Evolutionary conservation across 2,888 invertebrate species (phyloP), one percentile per base, ranked within the genome.

Genomic region (Altica lythri): DNA sequence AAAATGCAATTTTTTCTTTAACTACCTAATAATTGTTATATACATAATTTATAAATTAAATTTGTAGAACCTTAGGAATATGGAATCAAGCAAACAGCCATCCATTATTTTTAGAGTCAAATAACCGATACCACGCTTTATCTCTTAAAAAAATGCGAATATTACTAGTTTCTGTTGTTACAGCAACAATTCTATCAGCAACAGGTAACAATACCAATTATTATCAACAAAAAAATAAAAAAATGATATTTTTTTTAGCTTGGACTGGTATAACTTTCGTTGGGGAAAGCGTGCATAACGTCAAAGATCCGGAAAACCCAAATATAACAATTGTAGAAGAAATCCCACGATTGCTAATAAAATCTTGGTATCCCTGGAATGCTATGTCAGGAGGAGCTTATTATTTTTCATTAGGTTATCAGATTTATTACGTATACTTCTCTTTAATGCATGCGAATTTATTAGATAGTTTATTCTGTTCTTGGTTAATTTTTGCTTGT

Each of bases 31-130:
- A 6, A 4, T 10, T 8, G 8, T 25, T 43, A 2, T 6, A 30
- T 10, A 30, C 12, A 10, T 32, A 6, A 14, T 13, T 48, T 34
- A 9, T n/a, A 17, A 30, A 30, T 44, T 27, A 32, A 29, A 56
- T 50, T 61, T 67, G 14, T 65, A 86, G 90, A 68, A 89, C 90
- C 0, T 74, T 91, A 30, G 87, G 86, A 19, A 85, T 89, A 57
- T 92, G 92, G 92, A 92, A 92, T 72, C 89, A 90, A 75, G 84
- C 88, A 0, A 90, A 91, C 74, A 85, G 87, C 47, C 91, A 92
- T 76, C 90, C 92, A 0, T 73, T 92, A 30, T 92, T 92, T 73
- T 85, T 89, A 38, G 92, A 92, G 73, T 91, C 90, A 0, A 89
- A 91, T 70, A 77, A 77, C 59, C 64, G 78, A 13, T 90, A 88